Evolutionary conservation across 2,888 invertebrate genomes (phyloP), one percentile per base, ranked within the genome.

Genomic region (Scaptodrosophila latifasciaeformis): DNA sequence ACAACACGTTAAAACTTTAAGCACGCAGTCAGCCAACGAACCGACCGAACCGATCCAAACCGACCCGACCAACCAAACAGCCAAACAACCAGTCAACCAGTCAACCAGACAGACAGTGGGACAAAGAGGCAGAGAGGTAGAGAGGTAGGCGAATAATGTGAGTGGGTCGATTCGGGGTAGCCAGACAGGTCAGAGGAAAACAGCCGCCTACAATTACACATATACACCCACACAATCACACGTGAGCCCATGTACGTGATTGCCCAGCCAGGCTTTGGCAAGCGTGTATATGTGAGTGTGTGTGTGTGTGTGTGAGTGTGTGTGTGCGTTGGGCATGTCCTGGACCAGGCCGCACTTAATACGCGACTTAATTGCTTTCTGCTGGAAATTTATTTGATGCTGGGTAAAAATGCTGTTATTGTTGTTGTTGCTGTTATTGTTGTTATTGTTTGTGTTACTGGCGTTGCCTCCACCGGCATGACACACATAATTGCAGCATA

Each of bases 311-410:
- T 50, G 21, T 31, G 45, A 31, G 1, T 40, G 59, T 52, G 48
- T 56, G 12, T 40, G 30, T 49, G 15, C 17, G 44, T 17, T 17
- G 27, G 27, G 27, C 27, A 5, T 27, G 53, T 54, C 60, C 34
- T 43, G 54, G 66, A 64, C 57, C 63, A 67, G 78, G 69, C 62
- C 65, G 70, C 68, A 79, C 78, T 76, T 79, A 77, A 80, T 81
- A 67, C 81, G 75, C 76, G 78, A 74, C 82, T 81, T 81, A 81
- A 81, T 81, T 81, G 80, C 80, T 82, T 77, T 82, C 70, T 72
- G 76, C 68, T 79, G 82, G 60, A 75, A 81, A 81, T 81, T 81
- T 81, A 81, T 82, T 75, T 79, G 79, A 67, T 65, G 70, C 80
- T 70, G 65, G 59, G 61, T 65, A 29, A 35, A 63, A 62, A 59